phyloP scores from a whole-genome alignment of 2,888 invertebrate species.

The Eubasilissa splendida region DNA sequence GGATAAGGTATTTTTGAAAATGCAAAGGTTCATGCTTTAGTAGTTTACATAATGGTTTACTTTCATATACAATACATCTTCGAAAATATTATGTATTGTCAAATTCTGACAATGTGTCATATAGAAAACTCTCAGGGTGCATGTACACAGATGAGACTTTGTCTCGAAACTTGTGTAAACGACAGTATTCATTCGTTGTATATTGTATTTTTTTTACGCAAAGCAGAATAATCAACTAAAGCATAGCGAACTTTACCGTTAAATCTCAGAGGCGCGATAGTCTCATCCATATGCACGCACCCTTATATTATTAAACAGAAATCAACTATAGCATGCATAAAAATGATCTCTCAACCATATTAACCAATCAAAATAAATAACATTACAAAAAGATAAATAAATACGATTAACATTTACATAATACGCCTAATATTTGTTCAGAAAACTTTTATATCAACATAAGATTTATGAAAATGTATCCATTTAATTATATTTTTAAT shows the following conservation, averaged over 20 bases:
- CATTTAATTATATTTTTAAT: no score
- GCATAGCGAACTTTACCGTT: no score
- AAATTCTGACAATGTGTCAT: constrained; percentile 33
- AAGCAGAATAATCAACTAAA: no score
- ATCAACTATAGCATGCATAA: no score
- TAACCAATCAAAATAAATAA: not conserved
- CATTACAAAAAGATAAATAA: not conserved
- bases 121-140: constrained; percentile 29
- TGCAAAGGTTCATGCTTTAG: constrained; percentile 11
- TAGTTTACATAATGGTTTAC: not conserved
- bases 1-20: not conserved
- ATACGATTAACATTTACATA: not conserved
- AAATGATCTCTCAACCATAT: not conserved
- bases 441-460: no score
- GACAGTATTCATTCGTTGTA: no score
- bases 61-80: not conserved
- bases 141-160: not conserved
- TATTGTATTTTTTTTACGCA: no score
- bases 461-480: no score
- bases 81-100: not conserved
- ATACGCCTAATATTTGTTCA: not conserved
- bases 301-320: no score
- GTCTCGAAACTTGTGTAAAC: no score
- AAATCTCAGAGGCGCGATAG: no score
- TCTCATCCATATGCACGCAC: no score